phyloP scores from a whole-genome alignment of 2,888 invertebrate species.

The Spialia ferax region DNA sequence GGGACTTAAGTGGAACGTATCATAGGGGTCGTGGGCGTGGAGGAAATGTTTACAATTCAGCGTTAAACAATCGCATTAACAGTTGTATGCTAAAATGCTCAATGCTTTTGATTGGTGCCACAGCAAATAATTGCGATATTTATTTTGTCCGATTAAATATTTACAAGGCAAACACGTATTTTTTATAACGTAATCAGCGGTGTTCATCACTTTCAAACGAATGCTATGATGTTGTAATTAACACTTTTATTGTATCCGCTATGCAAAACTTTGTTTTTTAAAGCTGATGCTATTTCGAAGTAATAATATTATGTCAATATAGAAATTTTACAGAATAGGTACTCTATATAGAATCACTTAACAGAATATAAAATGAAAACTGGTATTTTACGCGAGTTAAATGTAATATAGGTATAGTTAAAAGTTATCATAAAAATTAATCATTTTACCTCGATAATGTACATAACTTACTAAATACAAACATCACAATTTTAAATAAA shows the following conservation, averaged over 20 bases:
- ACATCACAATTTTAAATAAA: too few relatives aligned
- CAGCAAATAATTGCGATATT: constrained; percentile 35
- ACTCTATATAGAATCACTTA: too few relatives aligned
- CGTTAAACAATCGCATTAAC: constrained; percentile 46
- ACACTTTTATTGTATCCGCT: constrained; percentile 5
- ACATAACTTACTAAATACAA: too few relatives aligned
- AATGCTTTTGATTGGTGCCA: constrained; percentile 38
- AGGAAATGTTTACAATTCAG: constrained; percentile 49
- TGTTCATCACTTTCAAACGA: constrained; percentile 17
- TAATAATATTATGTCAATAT: too few relatives aligned
- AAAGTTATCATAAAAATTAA: too few relatives aligned
- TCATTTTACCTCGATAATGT: too few relatives aligned
- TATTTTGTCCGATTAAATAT: constrained; percentile 26
- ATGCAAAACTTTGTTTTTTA: too few relatives aligned
- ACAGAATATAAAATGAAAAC: too few relatives aligned
- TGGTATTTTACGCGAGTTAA: too few relatives aligned
- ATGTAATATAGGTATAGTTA: too few relatives aligned
- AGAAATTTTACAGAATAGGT: too few relatives aligned
- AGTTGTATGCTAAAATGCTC: constrained; percentile 44
- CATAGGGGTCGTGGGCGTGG: constrained; percentile 41
- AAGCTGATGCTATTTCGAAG: too few relatives aligned
- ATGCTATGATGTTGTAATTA: not conserved
- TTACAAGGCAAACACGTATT: constrained; percentile 34
- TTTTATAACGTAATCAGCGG: constrained; percentile 20
- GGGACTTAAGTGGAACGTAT: constrained; percentile 3